These are phyloP conservation scores for Cheilosia soror DNA, from an alignment of 2,888 invertebrate species.

Conservation along the genomic window DNA sequence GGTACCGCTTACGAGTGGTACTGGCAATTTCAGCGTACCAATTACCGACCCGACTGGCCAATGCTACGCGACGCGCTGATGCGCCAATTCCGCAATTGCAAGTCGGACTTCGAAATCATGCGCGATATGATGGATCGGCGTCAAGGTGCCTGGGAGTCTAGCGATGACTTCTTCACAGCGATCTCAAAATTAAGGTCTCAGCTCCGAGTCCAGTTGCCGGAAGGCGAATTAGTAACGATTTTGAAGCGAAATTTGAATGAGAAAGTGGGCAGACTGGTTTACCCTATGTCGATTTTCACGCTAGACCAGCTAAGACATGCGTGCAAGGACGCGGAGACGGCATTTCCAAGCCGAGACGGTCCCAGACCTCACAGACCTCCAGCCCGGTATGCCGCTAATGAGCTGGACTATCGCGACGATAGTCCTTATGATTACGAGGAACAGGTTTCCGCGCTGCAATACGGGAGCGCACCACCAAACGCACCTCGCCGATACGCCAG, in stretches of 20 bases:
- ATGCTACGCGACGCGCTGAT: neutral
- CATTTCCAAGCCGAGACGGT: neutral
- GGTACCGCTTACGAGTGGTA: neutral
- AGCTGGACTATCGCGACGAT: neutral
- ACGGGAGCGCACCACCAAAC: neutral
- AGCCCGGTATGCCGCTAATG: neutral
- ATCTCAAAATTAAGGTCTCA: neutral
- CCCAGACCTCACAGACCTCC: neutral
- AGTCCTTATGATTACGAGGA: neutral
- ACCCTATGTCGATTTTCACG: neutral
- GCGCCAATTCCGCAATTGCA: constrained; percentile 10
- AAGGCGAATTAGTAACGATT: neutral
- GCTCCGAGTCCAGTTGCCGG: neutral
- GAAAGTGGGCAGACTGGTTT: neutral
- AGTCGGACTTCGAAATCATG: constrained; percentile 15
- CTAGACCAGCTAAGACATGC: constrained; percentile 1
- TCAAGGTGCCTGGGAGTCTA: constrained; percentile 5
- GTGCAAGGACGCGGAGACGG: constrained; percentile 7
- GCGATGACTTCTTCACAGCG: neutral
- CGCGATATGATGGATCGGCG: constrained; percentile 15
- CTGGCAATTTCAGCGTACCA: constrained; percentile 13
- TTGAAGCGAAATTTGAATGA: neutral
- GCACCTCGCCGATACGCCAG: no score
- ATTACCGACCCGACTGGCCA: constrained; percentile 17
- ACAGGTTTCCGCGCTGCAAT: neutral